A percentile compares a stretch with the other conserved stretches of the same genome.
Evolutionary conservation across 2,888 invertebrate genomes (phyloP).

Genomic region (Cabera pusaria): DNA sequence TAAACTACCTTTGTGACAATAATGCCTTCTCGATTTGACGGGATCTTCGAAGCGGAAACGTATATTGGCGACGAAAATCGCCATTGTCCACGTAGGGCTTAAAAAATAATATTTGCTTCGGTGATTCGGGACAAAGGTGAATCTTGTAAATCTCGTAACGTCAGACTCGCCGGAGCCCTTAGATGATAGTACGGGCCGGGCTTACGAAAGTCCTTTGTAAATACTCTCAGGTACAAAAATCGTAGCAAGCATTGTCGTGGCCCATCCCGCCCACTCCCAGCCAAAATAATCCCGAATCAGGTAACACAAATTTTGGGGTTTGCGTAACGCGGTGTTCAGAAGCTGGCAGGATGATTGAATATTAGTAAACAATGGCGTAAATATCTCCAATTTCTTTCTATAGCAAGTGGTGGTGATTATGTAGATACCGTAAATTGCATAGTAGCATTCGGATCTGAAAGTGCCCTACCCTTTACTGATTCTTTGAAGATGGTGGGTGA

Average conservation of each 20-base stretch:
- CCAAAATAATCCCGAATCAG: constrained; percentile 71
- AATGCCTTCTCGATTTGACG: constrained; percentile 61
- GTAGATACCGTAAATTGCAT: too few relatives aligned
- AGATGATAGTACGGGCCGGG: constrained; percentile 34
- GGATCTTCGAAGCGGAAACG: constrained; percentile 65
- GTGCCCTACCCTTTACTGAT: constrained; percentile 21
- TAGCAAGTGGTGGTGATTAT: too few relatives aligned
- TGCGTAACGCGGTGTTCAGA: constrained; percentile 69
- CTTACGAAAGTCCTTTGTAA: constrained; percentile 67
- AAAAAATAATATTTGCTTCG: constrained; percentile 56
- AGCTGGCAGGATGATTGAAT: constrained; percentile 61
- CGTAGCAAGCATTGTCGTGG: constrained; percentile 55
- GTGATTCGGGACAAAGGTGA: constrained; percentile 47
- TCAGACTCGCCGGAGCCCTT: constrained; percentile 69
- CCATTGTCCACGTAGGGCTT: constrained; percentile 48
- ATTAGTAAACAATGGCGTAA: constrained; percentile 63
- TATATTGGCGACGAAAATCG: constrained; percentile 50
- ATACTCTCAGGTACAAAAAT: constrained; percentile 75
- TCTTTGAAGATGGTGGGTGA: constrained; percentile 37
- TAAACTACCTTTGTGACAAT: constrained; percentile 65
- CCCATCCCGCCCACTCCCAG: constrained; percentile 66
- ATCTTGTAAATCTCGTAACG: constrained; percentile 47
- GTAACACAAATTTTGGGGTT: constrained; percentile 68
- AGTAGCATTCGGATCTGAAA: constrained; percentile 45
- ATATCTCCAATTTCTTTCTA: too few relatives aligned